Evolutionary conservation across 2,113 vertebrate species (phyloP).

Genomic region (Pao palembangensis): DNA sequence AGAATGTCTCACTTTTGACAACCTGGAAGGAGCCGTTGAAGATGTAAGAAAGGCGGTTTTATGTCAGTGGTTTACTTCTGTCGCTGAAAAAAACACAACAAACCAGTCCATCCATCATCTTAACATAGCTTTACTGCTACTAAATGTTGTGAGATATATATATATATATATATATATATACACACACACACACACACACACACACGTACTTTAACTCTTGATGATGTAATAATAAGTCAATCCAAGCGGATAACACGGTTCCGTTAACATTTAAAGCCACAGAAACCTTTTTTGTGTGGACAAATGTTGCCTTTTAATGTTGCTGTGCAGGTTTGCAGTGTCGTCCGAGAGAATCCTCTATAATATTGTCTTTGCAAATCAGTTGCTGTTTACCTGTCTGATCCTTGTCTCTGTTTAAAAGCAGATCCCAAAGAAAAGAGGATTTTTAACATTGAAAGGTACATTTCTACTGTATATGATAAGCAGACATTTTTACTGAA

Average conservation of each 20-base stretch:
- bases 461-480: conserved; percentile 6
- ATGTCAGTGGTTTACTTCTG: conserved; percentile 33
- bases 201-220: too few species aligned
- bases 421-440: conserved; percentile 19
- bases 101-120: conserved; percentile 14
- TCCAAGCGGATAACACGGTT: too few species aligned
- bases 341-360: not conserved
- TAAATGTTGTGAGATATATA: not conserved
- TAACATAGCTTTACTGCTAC: not conserved
- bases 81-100: conserved; percentile 18
- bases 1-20: conserved; percentile 36
- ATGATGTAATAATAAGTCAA: too few species aligned
- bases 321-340: conserved; percentile 1
- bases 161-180: too few species aligned
- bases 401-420: conserved; percentile 1
- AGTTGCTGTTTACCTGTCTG: conserved; percentile 34
- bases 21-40: conserved; percentile 24
- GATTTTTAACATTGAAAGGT: conserved; percentile 1
- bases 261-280: too few species aligned
- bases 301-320: not conserved
- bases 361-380: not conserved
- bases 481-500: conserved; percentile 8
- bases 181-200: too few species aligned
- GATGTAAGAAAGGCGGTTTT: conserved; percentile 26
- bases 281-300: not conserved